These are phyloP conservation scores for Stratiomys singularior DNA, from an alignment of 2,888 invertebrate species.

Conservation along the genomic window DNA sequence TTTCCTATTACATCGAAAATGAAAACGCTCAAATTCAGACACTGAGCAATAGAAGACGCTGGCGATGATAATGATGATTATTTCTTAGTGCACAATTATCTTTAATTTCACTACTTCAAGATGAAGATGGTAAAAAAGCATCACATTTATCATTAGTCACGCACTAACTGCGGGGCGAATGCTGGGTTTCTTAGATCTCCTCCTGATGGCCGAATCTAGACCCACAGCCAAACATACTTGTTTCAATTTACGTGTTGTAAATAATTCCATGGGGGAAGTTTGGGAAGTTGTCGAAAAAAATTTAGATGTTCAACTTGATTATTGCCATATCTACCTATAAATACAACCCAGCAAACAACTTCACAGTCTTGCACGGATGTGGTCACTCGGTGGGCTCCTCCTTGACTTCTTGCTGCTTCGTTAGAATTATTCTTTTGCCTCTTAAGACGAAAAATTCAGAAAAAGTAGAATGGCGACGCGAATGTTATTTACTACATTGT, in stretches of 20 bases:
- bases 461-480: background rate
- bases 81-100: slow-evolving; percentile 29
- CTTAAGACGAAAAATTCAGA: background rate
- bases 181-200: background rate
- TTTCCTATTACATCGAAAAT: background rate
- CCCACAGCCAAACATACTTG: background rate
- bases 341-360: background rate
- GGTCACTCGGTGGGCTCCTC: slow-evolving; percentile 26
- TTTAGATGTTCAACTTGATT: slow-evolving; percentile 4
- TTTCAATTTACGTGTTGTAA: background rate
- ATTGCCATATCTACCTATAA: background rate
- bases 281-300: background rate
- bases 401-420: slow-evolving; percentile 1
- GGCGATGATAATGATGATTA: slow-evolving; percentile 11
- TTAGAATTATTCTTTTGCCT: background rate
- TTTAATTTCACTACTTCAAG: slow-evolving; percentile 28
- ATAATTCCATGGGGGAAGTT: background rate
- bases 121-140: background rate
- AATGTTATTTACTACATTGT: too few relatives aligned
- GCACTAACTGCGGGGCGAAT: slow-evolving; percentile 21
- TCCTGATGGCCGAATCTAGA: background rate
- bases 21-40: background rate
- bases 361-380: slow-evolving; percentile 23
- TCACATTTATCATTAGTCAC: slow-evolving; percentile 34
- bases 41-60: background rate